Evolutionary conservation across 2,113 vertebrate species (phyloP), one percentile per base, ranked within the genome.

Genomic region (Empidonax alnorum): DNA sequence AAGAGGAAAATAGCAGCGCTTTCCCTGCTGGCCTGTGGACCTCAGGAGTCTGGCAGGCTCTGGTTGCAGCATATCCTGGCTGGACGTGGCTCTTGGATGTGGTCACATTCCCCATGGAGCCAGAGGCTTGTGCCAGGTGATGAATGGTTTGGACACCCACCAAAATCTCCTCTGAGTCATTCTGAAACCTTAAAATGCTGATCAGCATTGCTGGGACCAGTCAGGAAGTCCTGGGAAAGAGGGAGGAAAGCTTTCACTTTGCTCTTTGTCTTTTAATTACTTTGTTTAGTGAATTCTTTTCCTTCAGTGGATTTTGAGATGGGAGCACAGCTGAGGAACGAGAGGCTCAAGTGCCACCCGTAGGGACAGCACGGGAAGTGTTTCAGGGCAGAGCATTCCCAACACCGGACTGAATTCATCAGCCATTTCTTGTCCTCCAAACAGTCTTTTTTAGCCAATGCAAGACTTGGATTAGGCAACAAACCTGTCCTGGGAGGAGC

Each of bases 301-400:
- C 20, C 61, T 63, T 47, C 69, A 14, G 35, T 24, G 39, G 74
- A 30, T 59, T 39, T 53, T 39, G 87, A 87, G 77, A 14, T 35
- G 56, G 61, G 59, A 91, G 31, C 0, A 4, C 25, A 50, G 58
- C 20, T 66, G 58, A 13, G 79, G 61, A 62, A n/a, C 0, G 1
- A 62, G 75, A 52, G 22, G 33, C 68, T 55, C 6, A 42, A 69
- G 33, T 20, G 6, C 33, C 6, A 5, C 58, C 13, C 8, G 0
- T 0, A 0, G 44, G 8, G 39, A 23, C 7, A 23, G 37, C 37
- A 44, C 0, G 1, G 19, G 65, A 31, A 71, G n/a, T 2, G 4
- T 63, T 75, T 21, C 2, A 2, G 47, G 75, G 53, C 62, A 69
- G 37, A 30, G 14, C 0, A 0, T 65, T 90, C 41, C 9, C 8